Percentiles rank a stretch among this genome's conserved stretches.
Conservation (phyloP, 2,113 vertebrate species). For the Candoia aspera region DNA sequence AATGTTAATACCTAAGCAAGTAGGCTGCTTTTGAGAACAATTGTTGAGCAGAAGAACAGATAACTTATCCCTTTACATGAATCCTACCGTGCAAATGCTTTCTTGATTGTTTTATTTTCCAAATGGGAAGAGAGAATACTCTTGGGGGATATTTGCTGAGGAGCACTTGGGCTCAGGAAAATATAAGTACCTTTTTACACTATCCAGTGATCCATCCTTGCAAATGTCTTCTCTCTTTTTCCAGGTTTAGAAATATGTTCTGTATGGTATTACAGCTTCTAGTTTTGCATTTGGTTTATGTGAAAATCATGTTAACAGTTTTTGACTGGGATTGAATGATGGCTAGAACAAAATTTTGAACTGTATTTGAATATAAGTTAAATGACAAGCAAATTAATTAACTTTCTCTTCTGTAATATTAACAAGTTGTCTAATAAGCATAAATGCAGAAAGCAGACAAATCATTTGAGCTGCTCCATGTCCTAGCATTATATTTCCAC, state of each 20-base stretch:
- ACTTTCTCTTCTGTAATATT: constrained; percentile 12
- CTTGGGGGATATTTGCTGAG: no score
- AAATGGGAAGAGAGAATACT: not conserved
- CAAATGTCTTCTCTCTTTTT: not conserved
- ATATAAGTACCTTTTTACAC: not conserved
- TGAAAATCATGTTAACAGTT: not conserved
- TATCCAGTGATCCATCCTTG: not conserved
- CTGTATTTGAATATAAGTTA: not conserved
- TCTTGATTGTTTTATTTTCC: not conserved
- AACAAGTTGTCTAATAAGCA: not conserved
- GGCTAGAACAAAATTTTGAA: not conserved
- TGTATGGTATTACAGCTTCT: not conserved
- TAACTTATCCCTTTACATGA: not conserved
- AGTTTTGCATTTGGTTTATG: not conserved
- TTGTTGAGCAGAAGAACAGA: not conserved
- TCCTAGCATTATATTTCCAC: not conserved
- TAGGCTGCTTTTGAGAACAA: not conserved
- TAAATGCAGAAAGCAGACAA: constrained; percentile 18
- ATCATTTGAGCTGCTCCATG: rapidly evolving
- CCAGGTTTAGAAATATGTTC: not conserved
- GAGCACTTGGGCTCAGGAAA: not conserved
- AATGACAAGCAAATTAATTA: not conserved
- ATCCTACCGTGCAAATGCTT: not conserved
- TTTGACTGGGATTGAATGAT: not conserved
- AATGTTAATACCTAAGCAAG: not conserved